phyloP scores from a whole-genome alignment of 2,797 vertebrate species.

The Mormyrus proboscirostris region DNA sequence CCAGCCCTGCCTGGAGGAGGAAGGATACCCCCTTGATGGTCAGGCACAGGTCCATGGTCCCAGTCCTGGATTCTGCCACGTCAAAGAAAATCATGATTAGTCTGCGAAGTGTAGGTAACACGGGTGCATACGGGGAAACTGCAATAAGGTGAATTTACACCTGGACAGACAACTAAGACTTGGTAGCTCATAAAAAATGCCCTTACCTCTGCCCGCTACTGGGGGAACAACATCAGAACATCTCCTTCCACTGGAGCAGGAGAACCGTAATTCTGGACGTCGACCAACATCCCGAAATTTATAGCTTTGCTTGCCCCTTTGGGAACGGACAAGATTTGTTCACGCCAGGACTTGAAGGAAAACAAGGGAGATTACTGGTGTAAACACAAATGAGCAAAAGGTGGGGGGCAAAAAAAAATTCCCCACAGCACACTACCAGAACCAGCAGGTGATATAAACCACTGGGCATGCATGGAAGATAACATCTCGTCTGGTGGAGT shows the following conservation, averaged over 20 bases:
- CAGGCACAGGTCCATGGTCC: slow-evolving; percentile 66
- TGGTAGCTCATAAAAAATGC: not conserved
- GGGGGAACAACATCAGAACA: slow-evolving; percentile 14
- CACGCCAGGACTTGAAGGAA: slow-evolving; percentile 9
- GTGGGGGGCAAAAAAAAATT: not conserved
- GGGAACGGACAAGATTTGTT: slow-evolving; percentile 27
- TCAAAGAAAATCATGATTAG: slow-evolving; percentile 24
- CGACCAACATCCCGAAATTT: slow-evolving; percentile 42
- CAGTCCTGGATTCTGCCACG: slow-evolving; percentile 24
- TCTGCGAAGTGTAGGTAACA: not conserved
- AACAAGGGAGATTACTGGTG: slow-evolving; percentile 14
- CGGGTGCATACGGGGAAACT: not conserved
- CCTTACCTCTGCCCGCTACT: slow-evolving; percentile 42
- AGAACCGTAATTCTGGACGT: slow-evolving; percentile 26
- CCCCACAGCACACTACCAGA: not conserved
- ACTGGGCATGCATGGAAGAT: not conserved
- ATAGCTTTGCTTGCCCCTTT: slow-evolving; percentile 43
- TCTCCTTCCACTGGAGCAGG: not conserved
- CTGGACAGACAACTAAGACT: not conserved
- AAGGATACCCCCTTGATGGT: slow-evolving; percentile 73
- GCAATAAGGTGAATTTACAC: not conserved
- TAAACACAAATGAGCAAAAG: slow-evolving; percentile 12
- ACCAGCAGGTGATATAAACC: not conserved
- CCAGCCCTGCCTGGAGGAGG: slow-evolving; percentile 66
- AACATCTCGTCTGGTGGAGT: not conserved